Evolutionary conservation across 2,113 vertebrate species (phyloP).

Genomic region (Halcyon senegalensis): DNA sequence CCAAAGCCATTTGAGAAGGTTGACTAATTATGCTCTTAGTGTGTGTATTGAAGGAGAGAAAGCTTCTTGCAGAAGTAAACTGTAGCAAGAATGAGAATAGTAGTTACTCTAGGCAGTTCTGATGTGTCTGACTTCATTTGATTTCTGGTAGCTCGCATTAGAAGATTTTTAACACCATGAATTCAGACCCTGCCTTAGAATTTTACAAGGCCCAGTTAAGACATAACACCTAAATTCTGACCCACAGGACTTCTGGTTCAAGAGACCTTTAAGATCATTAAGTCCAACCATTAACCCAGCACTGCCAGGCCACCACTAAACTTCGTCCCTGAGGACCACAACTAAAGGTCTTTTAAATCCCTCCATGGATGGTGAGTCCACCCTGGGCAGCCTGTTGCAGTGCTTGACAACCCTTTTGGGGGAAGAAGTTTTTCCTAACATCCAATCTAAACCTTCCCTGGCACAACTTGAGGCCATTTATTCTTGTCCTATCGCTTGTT

Average conservation of each 20-base stretch:
- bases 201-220: background rate
- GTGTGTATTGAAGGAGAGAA: background rate
- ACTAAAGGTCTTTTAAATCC: too few relatives aligned
- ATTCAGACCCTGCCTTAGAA: background rate
- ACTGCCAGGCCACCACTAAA: too few relatives aligned
- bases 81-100: background rate
- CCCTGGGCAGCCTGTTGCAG: too few relatives aligned
- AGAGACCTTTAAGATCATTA: too few relatives aligned
- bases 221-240: background rate
- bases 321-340: too few relatives aligned
- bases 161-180: background rate
- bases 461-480: too few relatives aligned
- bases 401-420: too few relatives aligned
- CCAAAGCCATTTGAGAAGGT: background rate
- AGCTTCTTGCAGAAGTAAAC: background rate
- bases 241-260: background rate
- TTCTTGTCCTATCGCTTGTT: too few relatives aligned
- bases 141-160: background rate
- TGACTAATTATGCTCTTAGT: background rate
- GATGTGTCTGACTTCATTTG: background rate
- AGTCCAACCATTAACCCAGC: too few relatives aligned
- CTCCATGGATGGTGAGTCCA: too few relatives aligned
- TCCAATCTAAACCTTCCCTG: too few relatives aligned
- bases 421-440: too few relatives aligned
- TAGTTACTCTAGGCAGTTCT: background rate